phyloP scores from a whole-genome alignment of 1,140 invertebrate species.

The Eriocheir sinensis region DNA sequence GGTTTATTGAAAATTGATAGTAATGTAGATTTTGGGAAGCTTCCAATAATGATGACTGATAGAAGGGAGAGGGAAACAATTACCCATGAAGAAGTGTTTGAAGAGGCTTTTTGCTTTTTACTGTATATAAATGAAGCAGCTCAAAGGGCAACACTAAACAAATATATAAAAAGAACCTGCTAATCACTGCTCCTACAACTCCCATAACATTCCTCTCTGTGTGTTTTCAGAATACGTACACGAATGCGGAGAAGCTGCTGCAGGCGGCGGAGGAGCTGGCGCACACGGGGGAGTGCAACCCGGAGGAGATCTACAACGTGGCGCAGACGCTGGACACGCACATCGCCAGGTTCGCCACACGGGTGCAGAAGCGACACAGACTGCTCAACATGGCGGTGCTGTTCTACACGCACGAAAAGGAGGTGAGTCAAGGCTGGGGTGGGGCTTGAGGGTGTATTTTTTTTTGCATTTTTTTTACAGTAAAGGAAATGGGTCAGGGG shows the following conservation, averaged over 20 bases:
- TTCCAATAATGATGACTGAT: neutral
- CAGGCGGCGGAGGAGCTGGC: constrained; percentile 97
- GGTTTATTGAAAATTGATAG: too few species aligned
- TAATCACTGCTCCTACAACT: neutral
- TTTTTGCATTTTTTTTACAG: too few species aligned
- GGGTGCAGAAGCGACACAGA: constrained; percentile 95
- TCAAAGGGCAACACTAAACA: too few species aligned
- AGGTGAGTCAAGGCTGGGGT: constrained; percentile 85
- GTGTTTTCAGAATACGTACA: constrained; percentile 95
- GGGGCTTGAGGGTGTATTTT: neutral
- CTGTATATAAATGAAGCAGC: too few species aligned
- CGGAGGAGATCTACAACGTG: constrained; percentile 96
- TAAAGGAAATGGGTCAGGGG: too few species aligned
- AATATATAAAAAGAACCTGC: too few species aligned
- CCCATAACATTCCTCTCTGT: constrained; percentile 54
- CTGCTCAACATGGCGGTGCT: constrained; percentile 95
- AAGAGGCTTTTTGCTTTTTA: too few species aligned
- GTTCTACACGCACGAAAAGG: constrained; percentile 98
- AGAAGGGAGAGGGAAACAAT: too few species aligned
- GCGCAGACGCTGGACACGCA: constrained; percentile 95
- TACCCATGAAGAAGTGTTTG: too few species aligned
- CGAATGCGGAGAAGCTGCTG: constrained; percentile 98
- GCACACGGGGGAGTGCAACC: constrained; percentile 96
- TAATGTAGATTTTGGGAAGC: too few species aligned
- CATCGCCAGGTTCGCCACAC: constrained; percentile 93